Evolutionary conservation across 2,888 invertebrate species (phyloP), one percentile per base, ranked within the genome.

Genomic region (Agrilus biguttatus): DNA sequence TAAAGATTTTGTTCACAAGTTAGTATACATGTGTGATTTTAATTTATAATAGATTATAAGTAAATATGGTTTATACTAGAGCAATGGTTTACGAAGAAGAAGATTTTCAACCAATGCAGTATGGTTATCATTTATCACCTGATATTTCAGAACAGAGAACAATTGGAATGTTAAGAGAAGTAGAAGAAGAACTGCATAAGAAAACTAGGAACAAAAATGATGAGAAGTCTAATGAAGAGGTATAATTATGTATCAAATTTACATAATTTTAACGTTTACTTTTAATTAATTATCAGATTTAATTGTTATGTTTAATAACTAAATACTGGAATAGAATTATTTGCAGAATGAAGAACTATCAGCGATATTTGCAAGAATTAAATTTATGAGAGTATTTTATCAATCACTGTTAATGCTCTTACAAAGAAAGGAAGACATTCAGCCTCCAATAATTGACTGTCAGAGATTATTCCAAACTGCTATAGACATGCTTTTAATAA

Each of bases 1-100:
- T 40, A 80, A 88, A 58, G 89, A 92, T 55, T 86, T 87, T 58
- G 82, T 92, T 45, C 82, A 82, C 60, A 86, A 86, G 86, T 83
- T 66, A 70, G 73, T 69, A 43, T 41, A 45, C 23, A 12, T 35
- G 17, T 6, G 43, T 40, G 36, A 13, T 34, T 12, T 39, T 45
- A 21, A 10, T 36, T 45, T 41, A 46, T 39, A 42, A 43, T 42
- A 41, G 5, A 41, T 36, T 34, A 21, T 35, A 35, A 10, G 44
- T 45, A 47, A 46, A 10, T 13, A 8, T 37, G 19, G 13, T 19
- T 19, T 19, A 34, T 43, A 62, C 33, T 51, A 82, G 82, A 56
- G 89, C 87, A 19, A 76, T 82, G 62, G 90, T 91, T 12, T 90
- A 84, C 65, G 90, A 91, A 68, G 90, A 96, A 67, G 97, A 97